Percentiles rank a stretch among this genome's conserved stretches.
These are phyloP conservation scores for Zaprionus tsacasi DNA, from an alignment of 1,140 invertebrate genomes.

Conservation along the genomic window DNA sequence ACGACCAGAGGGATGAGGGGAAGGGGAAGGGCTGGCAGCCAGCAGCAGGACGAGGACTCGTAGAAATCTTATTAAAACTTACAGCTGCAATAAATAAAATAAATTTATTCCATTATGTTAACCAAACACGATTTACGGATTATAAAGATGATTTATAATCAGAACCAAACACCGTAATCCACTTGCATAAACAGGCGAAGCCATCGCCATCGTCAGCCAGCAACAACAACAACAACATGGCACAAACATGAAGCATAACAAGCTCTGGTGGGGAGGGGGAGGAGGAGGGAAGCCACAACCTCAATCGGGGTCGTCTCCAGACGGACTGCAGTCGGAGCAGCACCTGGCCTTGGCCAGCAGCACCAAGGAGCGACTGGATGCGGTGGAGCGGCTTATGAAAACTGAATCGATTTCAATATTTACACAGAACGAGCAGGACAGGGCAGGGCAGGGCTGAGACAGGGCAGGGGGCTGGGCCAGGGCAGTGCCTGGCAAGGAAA, in stretches of 20 bases:
- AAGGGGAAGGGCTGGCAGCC: not conserved
- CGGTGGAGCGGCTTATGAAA: constrained; percentile 56
- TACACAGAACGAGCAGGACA: constrained; percentile 52
- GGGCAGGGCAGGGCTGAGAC: constrained; percentile 5
- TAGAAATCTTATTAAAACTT: constrained; percentile 82
- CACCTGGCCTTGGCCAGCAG: constrained; percentile 43
- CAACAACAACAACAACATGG: constrained; percentile 63
- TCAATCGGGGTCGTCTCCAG: constrained; percentile 15
- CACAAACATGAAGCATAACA: constrained; percentile 79
- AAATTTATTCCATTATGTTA: constrained; percentile 83
- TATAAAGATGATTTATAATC: constrained; percentile 83
- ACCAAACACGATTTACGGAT: constrained; percentile 83
- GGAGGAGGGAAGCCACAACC: constrained; percentile 61
- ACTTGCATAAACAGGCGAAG: constrained; percentile 77
- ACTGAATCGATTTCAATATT: constrained; percentile 83
- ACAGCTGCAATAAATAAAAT: constrained; percentile 83
- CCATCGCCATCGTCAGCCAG: constrained; percentile 22
- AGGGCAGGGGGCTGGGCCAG: not conserved
- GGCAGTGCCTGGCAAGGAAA: constrained; percentile 9
- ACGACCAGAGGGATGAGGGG: not conserved
- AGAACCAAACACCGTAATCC: constrained; percentile 82
- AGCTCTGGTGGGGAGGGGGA: constrained; percentile 22
- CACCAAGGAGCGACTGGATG: not conserved
- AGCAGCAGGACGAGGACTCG: constrained; percentile 53
- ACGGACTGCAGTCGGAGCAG: constrained; percentile 40